Evolutionary conservation across 2,888 invertebrate genomes (phyloP), one percentile per base, ranked within the genome.

Genomic region (Volucella zonaria): DNA sequence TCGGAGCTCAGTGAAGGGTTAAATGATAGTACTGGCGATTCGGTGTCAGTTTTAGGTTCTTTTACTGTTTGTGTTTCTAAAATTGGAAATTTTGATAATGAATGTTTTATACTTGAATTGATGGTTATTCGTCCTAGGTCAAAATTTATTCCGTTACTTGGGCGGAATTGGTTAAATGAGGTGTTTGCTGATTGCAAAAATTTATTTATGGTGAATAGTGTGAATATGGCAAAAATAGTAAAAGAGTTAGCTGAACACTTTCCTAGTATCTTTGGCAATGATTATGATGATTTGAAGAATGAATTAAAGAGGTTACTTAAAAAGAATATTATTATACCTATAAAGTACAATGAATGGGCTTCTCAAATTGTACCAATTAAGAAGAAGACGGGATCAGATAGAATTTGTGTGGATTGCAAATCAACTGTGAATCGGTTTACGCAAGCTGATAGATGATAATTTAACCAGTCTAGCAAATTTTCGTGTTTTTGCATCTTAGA

Each of bases 101-200:
- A 67, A 8, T 49, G 15, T 38, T 80, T 87, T 40, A 81, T 87
- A 66, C 61, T 61, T 23, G 61, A 71, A 14, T 61, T 71, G 38
- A 40, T 59, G 51, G 59, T 59, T 42, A 49, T 52, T 59, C 61
- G 61, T 40, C 61, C 43, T 23, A 61, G 51, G 81, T 82, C 56
- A 87, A 80, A 77, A 64, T 87, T n/a, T 86, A 87, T 86, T 66
- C 86, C 15, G 77, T 88, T 70, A 76, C 87, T 45, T 87, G 86
- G 83, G 18, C 70, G 11, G 47, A 87, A 58, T 81, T 78, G 82
- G 73, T 52, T 23, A 68, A 78, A 87, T 87, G 87, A 54, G 15
- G 47, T 80, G 47, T 74, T 51, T 49, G 12, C 45, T 18, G 87
- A 88, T 42, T 52, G 52, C 11, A 87, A 87, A 75, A 52, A 88